Percentiles rank a stretch among this genome's conserved stretches.
Evolutionary conservation across 2,888 invertebrate genomes (phyloP).

Genomic region (Drosophila testacea): DNA sequence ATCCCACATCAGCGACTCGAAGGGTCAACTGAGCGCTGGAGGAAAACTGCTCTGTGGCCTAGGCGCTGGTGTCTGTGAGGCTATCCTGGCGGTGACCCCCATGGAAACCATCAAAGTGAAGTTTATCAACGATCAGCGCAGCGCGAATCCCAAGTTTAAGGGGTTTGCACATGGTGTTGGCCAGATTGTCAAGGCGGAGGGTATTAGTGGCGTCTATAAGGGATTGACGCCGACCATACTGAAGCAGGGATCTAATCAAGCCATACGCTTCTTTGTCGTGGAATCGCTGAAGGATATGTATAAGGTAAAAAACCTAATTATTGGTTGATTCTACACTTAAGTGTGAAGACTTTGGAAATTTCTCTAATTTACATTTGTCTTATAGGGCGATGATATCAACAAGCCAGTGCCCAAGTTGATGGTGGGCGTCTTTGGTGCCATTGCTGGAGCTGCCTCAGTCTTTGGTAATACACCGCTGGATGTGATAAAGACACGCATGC

Average conservation of each 20-base stretch:
- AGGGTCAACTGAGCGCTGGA: slow-evolving; percentile 91
- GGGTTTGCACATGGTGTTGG: slow-evolving; percentile 98
- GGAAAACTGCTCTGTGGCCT: slow-evolving; percentile 95
- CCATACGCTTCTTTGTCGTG: slow-evolving; percentile 98
- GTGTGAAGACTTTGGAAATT: neutral
- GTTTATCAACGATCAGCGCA: slow-evolving; percentile 98
- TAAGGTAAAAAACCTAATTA: slow-evolving; percentile 84
- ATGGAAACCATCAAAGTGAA: slow-evolving; percentile 99
- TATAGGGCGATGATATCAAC: slow-evolving; percentile 90
- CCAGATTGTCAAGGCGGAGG: slow-evolving; percentile 93
- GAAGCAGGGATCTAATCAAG: slow-evolving; percentile 99
- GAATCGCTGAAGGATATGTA: slow-evolving; percentile 97
- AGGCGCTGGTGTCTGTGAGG: slow-evolving; percentile 97
- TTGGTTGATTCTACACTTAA: neutral
- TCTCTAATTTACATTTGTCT: neutral
- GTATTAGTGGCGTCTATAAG: slow-evolving; percentile 94
- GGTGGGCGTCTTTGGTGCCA: slow-evolving; percentile 96
- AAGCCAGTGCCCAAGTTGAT: slow-evolving; percentile 94
- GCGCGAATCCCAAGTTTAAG: slow-evolving; percentile 94
- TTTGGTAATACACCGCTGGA: slow-evolving; percentile 99
- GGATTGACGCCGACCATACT: slow-evolving; percentile 97
- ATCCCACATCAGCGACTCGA: slow-evolving; percentile 89
- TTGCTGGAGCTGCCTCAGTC: slow-evolving; percentile 97
- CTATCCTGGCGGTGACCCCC: slow-evolving; percentile 98
- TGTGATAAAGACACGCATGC: slow-evolving; percentile 99